Base-by-base conservation (phyloP, 2,797 vertebrate genomes). In the Tragelaphus oryx region DNA sequence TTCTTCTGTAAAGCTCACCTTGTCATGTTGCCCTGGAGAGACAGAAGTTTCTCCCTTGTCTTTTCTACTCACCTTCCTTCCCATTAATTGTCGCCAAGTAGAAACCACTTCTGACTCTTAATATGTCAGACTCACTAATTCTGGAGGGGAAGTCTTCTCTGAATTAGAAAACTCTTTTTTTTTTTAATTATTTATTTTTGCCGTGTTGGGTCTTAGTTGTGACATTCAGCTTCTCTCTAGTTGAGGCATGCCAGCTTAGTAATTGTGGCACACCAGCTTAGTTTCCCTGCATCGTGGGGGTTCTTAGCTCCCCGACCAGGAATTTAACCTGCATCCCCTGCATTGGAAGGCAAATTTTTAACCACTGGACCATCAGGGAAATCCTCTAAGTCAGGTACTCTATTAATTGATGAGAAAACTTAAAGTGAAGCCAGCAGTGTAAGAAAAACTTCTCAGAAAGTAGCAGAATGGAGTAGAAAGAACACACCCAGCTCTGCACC, bases 1-100 rank as follows among this genome's bases (percentile, higher is more conserved):
- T 57, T 28, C 22, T 83, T 93, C 46, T 79, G 59, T 94, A 79
- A 90, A 93, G 89, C 48, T 91, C 79, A 57, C 48, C 52, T 82
- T 89, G 48, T 95, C 48, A 16, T 41, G 26, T 89, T 65, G 68
- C 30, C 68, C 76, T 87, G 59, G 60, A 78, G 44, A 90, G 17
- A 20, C 46, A 48, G 65, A 54, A 62, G 37, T 87, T 91, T 57
- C n/a, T 92, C 33, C 48, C 24, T 62, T 87, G 52, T 71, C 20
- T 91, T 87, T 88, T 71, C 88, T 52, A 17, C 88, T 60, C 76
- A 85, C 44, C 26, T 87, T n/a, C 78, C 93, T 93, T 92, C 52
- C 54, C 41, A 5, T 22, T 59, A 24, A 2, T 83, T 87, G 46
- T 22, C 3, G 0, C 41, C 46, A 68, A 71, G 85, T 74, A 91